These are phyloP conservation scores for Lepetodrilus schrolli DNA, from an alignment of 2,888 invertebrate species.

Conservation along the genomic window DNA sequence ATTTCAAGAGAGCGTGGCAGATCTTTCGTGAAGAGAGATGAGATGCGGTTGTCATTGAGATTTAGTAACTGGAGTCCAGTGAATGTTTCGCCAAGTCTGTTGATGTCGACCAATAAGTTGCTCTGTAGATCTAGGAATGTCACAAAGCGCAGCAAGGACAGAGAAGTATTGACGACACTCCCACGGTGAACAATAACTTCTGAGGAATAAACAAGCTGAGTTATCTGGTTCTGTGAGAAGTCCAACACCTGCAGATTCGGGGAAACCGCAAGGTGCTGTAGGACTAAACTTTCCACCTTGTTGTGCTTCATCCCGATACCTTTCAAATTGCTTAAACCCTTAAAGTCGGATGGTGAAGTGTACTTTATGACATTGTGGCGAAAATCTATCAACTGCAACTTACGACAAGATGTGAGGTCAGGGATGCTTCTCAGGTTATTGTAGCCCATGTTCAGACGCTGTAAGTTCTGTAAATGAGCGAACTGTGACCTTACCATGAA, in stretches of 20 bases:
- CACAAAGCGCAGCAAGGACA: not conserved
- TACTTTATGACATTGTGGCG: slow-evolving; percentile 32
- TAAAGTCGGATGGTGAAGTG: slow-evolving; percentile 14
- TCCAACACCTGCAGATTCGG: slow-evolving; percentile 24
- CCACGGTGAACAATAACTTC: not conserved
- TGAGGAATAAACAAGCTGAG: not conserved
- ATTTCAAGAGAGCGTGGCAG: not conserved
- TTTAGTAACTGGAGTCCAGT: not conserved
- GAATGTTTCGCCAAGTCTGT: not conserved
- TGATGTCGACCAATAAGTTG: not conserved
- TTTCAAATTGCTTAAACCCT: slow-evolving; percentile 29
- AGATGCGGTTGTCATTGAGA: slow-evolving; percentile 3
- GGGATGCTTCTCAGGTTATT: slow-evolving; percentile 33
- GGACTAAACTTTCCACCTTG: slow-evolving; percentile 21
- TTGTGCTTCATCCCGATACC: slow-evolving; percentile 34
- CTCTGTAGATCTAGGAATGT: not conserved
- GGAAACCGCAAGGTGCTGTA: slow-evolving; percentile 20
- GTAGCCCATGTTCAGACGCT: slow-evolving; percentile 32
- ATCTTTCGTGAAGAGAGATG: not conserved
- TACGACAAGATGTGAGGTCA: not conserved
- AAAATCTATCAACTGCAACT: slow-evolving; percentile 33
- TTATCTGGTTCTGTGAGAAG: slow-evolving; percentile 35
- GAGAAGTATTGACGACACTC: not conserved
- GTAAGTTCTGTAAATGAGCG: not conserved
- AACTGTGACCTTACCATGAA: slow-evolving; percentile 16